phyloP scores from a whole-genome alignment of 2,888 invertebrate species.

The Sympetrum striolatum region DNA sequence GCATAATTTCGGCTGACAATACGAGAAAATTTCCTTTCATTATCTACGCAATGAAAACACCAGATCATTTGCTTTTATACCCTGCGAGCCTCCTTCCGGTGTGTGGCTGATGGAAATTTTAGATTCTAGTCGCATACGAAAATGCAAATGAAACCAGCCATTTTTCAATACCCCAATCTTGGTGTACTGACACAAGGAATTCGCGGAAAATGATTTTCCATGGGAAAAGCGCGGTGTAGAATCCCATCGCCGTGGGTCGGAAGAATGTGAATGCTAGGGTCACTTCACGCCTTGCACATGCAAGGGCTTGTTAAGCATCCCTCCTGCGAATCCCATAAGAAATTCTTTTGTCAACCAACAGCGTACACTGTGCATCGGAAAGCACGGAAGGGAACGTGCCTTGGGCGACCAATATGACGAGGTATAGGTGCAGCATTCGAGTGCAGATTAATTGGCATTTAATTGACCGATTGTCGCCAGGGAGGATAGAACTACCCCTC shows the following conservation, averaged over 20 bases:
- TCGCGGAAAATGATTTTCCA: neutral
- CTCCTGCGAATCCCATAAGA: neutral
- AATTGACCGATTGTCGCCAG: neutral
- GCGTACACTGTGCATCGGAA: neutral
- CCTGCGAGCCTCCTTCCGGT: too few species aligned
- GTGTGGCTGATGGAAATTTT: too few species aligned
- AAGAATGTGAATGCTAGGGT: neutral
- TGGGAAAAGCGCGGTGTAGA: too few species aligned
- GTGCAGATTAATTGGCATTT: neutral
- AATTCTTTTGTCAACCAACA: neutral
- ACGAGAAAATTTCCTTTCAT: too few species aligned
- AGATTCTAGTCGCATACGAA: too few species aligned
- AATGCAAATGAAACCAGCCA: neutral
- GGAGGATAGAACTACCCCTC: neutral
- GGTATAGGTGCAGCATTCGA: neutral
- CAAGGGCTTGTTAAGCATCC: neutral
- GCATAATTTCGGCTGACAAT: too few species aligned
- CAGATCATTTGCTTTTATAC: too few species aligned
- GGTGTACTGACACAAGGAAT: neutral
- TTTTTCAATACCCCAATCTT: neutral
- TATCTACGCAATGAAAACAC: too few species aligned
- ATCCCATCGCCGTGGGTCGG: neutral
- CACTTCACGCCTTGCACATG: neutral
- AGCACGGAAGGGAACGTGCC: neutral
- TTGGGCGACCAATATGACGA: neutral